phyloP scores from a whole-genome alignment of 2,113 vertebrate genomes.

The Campylorhamphus procurvoides region DNA sequence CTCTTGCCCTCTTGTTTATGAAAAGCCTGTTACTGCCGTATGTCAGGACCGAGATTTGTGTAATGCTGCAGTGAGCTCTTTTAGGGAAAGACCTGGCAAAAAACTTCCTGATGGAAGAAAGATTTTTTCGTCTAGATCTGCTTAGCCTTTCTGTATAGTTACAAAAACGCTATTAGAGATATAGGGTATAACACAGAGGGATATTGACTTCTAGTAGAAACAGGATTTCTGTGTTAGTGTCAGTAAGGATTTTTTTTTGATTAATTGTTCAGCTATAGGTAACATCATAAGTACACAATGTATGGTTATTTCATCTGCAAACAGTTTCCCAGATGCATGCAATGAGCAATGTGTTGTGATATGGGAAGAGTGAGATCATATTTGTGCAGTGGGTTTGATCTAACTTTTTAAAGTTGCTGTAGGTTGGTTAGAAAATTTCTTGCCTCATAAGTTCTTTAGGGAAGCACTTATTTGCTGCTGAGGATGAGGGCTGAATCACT shows the following conservation, averaged over 20 bases:
- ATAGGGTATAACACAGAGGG: not conserved
- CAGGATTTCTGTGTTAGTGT: not conserved
- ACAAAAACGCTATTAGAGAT: not conserved
- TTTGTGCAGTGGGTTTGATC: not conserved
- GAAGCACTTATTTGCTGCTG: not conserved
- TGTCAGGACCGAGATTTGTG: not conserved
- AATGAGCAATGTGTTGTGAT: not conserved
- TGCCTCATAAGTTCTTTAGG: not conserved
- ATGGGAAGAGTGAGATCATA: not conserved
- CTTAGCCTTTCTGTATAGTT: not conserved
- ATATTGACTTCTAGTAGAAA: not conserved
- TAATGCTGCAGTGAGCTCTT: not conserved
- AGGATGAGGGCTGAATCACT: not conserved
- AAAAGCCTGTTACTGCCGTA: not conserved
- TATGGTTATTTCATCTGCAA: not conserved
- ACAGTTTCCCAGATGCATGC: not conserved
- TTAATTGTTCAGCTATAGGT: not conserved
- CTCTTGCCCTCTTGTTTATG: not conserved
- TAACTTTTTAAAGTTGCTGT: not conserved
- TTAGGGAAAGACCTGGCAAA: not conserved
- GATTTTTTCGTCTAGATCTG: not conserved
- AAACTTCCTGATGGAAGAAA: not conserved
- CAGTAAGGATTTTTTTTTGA: not conserved
- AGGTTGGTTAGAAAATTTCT: not conserved
- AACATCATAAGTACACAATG: not conserved